phyloP scores from a whole-genome alignment of 2,113 vertebrate genomes.

The Leptocoma aspasia region DNA sequence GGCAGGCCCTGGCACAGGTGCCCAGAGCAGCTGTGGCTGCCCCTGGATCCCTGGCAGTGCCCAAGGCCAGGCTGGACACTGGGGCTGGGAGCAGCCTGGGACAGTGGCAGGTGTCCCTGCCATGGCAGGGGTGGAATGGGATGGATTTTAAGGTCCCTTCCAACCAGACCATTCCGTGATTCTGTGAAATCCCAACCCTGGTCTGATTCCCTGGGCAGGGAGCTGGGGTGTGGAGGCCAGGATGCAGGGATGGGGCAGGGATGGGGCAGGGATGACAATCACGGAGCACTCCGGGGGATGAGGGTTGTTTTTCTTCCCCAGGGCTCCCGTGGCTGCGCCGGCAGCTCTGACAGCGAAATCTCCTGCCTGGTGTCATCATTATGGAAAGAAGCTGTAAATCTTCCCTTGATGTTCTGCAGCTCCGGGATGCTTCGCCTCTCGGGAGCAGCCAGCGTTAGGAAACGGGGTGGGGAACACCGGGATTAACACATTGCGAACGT shows the following conservation, averaged over 20 bases:
- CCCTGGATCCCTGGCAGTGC: neutral
- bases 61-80: neutral
- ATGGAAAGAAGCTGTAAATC: neutral
- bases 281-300: neutral
- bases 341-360: neutral
- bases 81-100: too few species aligned
- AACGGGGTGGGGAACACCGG: neutral
- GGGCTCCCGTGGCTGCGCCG: neutral
- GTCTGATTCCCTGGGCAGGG: accelerated
- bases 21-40: neutral
- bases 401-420: neutral
- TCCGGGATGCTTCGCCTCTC: neutral
- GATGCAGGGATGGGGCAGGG: neutral
- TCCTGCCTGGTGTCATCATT: neutral
- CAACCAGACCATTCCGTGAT: too few species aligned
- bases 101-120: accelerated
- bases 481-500: accelerated
- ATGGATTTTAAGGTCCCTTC: neutral
- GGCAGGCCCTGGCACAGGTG: too few species aligned
- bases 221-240: too few species aligned
- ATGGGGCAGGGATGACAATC: neutral
- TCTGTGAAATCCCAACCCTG: neutral
- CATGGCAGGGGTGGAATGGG: accelerated
- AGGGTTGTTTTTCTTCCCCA: neutral
- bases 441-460: neutral